Evolutionary conservation across 2,113 vertebrate species (phyloP), one percentile per base, ranked within the genome.

Genomic region (Falco punctatus): DNA sequence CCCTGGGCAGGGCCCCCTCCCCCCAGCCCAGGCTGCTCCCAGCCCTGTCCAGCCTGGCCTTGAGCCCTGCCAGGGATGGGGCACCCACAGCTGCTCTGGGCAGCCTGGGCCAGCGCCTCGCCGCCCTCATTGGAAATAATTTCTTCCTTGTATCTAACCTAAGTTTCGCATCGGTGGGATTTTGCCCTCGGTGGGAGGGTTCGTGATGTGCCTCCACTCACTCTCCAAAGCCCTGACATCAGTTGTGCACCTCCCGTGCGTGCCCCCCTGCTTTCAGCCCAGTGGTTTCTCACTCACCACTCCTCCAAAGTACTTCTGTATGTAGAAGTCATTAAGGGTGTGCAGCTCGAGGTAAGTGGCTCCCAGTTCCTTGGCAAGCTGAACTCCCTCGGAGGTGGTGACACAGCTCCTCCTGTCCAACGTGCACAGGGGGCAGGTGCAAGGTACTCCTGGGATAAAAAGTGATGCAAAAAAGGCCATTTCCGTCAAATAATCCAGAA

Each of bases 271-370:
- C 38, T 52, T 23, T 21, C 55, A 42, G 2, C 14, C 7, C 32
- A 13, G 15, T 1, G 22, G 24, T 65, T 62, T 58, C 65, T 74
- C 81, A 97, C 99, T 98, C 95, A 99, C 99, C 98, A 99, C 98
- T 27, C 99, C 99, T 97, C 99, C 99, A 28, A 99, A 99, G 94
- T 99, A 99, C 57, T 99, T 99, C 22, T 99, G 98, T 49, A 99
- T 98, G 58, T 99, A 99, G 96, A 99, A 99, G 86, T 99, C 99
- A 96, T 98, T 99, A 24, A 99, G 99, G 11, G 98, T 98, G 54
- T 99, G 99, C 61, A 99, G 83, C 61, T 99, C 99, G 44, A 99
- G 98, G 81, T 99, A 99, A 22, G 99, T 99, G 35, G 99, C 99
- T 78, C 99, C 99, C 5, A 99, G 98, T 54, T 99, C 99, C 95